Conservation (phyloP, 2,888 invertebrate genomes). For the Minunthozetes semirufus region DNA sequence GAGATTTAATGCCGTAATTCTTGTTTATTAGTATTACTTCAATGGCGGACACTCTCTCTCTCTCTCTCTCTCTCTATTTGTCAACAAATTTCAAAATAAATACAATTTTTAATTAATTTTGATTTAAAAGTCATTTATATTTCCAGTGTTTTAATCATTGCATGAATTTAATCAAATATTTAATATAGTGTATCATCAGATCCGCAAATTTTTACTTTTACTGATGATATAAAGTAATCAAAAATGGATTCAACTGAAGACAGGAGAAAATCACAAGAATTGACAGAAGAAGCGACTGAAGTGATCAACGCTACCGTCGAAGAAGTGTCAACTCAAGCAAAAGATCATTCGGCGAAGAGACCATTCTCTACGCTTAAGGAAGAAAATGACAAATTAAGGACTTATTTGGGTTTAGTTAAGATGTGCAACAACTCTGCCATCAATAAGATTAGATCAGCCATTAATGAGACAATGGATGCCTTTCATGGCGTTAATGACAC, state of each 20-base stretch:
- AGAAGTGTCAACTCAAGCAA: neutral
- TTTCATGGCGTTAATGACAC: neutral
- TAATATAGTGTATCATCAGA: too few species aligned
- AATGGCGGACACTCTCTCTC: neutral
- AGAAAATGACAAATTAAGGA: slow-evolving; percentile 22
- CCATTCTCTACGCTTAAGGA: slow-evolving; percentile 5
- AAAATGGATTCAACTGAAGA: too few species aligned
- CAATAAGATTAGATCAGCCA: slow-evolving; percentile 5
- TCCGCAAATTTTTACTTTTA: too few species aligned
- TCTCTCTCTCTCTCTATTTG: neutral
- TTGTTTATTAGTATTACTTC: neutral
- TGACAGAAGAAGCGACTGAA: neutral
- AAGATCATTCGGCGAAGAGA: neutral
- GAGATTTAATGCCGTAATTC: too few species aligned
- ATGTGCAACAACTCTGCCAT: slow-evolving; percentile 27
- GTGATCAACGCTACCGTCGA: neutral
- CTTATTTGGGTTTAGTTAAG: slow-evolving; percentile 26
- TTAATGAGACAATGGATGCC: slow-evolving; percentile 31
- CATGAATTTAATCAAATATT: too few species aligned
- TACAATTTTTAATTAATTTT: too few species aligned
- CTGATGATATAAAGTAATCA: too few species aligned
- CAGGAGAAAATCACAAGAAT: too few species aligned
- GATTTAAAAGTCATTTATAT: too few species aligned
- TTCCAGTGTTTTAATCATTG: too few species aligned
- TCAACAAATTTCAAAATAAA: neutral